Conservation (phyloP, 1,140 invertebrate species). For the Aphidius ervi region DNA sequence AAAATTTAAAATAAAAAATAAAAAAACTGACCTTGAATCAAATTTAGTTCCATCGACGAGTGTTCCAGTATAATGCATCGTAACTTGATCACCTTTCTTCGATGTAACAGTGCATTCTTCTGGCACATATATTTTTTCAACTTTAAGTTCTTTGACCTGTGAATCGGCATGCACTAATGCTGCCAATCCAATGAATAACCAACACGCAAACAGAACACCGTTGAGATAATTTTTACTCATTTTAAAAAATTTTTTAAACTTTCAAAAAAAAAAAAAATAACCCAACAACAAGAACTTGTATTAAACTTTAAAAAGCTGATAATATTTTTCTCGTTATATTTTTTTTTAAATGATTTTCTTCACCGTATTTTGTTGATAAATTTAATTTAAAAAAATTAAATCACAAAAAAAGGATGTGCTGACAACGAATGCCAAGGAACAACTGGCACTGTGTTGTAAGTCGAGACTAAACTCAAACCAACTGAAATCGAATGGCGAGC, state of each 20-base stretch:
- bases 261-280: neutral
- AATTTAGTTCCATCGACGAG: constrained; percentile 85
- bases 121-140: constrained; percentile 73
- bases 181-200: constrained; percentile 18
- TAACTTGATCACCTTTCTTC: constrained; percentile 83
- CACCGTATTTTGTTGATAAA: no score
- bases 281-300: neutral
- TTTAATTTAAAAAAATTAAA: no score
- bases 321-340: no score
- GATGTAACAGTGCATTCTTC: constrained; percentile 77
- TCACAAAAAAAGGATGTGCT: neutral
- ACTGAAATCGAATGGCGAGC: constrained; percentile 24
- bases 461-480: constrained; percentile 22
- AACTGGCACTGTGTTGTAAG: constrained; percentile 29
- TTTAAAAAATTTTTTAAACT: neutral
- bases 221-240: constrained; percentile 6
- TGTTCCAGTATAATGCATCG: constrained; percentile 92
- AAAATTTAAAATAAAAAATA: constrained; percentile 1
- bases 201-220: constrained; percentile 28
- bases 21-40: constrained; percentile 78
- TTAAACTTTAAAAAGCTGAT: neutral
- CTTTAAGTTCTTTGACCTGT: constrained; percentile 63
- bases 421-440: constrained; percentile 34
- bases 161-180: constrained; percentile 16
- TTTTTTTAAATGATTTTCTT: no score